Evolutionary conservation across 2,113 vertebrate species (phyloP), one percentile per base, ranked within the genome.

Genomic region (Theristicus caerulescens): DNA sequence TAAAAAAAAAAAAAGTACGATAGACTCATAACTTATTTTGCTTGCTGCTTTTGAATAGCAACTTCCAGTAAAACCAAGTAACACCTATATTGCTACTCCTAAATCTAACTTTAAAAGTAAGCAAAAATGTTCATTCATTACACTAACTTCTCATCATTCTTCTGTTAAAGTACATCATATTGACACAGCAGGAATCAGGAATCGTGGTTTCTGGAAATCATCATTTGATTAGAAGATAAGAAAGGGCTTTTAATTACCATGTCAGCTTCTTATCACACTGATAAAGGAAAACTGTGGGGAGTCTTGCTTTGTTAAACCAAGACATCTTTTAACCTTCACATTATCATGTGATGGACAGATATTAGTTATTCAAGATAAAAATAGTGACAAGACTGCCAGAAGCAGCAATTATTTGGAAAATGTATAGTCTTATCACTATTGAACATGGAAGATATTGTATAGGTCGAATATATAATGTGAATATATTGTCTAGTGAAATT

Each of bases 161-260:
- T 38, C 70, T 72, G 31, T 8, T 67, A 1, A 36, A 79, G 18
- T 29, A 40, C 31, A 64, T 10, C 40, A 11, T 3, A 66, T 5
- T 4, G 11, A 64, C 85, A 64, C 13, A 34, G 74, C 16, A 86
- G 49, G 54, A 81, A 69, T 6, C 16, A 86, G 49, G 54, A 81
- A 69, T 6, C 4, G 10, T 44, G 17, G 10, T 10, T 90, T 40
- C 69, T 70, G 51, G n/a, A 83, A 91, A 57, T 51, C 64, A 47
- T 67, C 46, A 55, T 44, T 69, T 82, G 86, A 90, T 59, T 29
- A 61, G 42, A 58, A 65, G 76, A 24, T 58, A 90, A 82, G 62
- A 66, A 77, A 78, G n/a, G 22, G 34, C 31, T 83, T 97, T 92
- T 95, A 95, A 96, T 93, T 92, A 84, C 17, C 6, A 57, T 25